Evolutionary conservation across 2,888 invertebrate species (phyloP).

Genomic region (Acanthopleura granulata): DNA sequence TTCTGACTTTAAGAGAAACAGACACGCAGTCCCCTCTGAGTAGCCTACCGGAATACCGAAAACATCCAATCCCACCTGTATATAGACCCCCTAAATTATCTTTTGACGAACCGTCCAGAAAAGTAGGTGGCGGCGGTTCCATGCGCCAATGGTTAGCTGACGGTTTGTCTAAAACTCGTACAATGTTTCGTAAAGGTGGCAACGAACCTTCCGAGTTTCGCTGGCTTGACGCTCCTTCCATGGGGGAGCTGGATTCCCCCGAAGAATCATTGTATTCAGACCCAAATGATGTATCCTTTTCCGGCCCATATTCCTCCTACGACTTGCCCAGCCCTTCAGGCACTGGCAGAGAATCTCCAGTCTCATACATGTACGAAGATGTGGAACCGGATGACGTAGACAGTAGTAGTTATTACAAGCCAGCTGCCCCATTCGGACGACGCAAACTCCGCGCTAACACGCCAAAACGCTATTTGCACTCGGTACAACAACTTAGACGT

Average conservation of each 20-base stretch:
- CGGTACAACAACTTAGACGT: background rate
- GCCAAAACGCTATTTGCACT: background rate
- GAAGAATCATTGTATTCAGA: background rate
- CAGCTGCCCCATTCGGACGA: background rate
- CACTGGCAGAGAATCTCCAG: background rate
- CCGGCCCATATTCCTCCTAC: background rate
- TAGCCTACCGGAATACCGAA: constrained; percentile 18
- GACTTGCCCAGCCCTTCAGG: background rate
- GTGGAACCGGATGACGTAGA: background rate
- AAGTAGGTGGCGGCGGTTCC: constrained; percentile 13
- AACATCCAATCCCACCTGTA: background rate
- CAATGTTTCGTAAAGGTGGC: constrained; percentile 11
- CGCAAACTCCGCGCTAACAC: constrained; percentile 9
- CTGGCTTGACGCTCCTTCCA: constrained; percentile 9
- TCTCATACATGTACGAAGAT: background rate
- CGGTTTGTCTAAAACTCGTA: constrained; percentile 1
- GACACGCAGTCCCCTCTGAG: background rate
- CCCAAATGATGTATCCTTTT: background rate
- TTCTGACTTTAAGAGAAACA: background rate
- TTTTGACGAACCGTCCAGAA: background rate
- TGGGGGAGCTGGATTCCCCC: background rate
- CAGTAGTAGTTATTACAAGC: background rate
- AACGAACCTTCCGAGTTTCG: constrained; percentile 3
- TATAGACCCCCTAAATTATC: background rate
- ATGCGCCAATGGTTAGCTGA: constrained; percentile 15